Base-by-base conservation (phyloP, 2,888 invertebrate species). In the Cacoxenus indagator region DNA sequence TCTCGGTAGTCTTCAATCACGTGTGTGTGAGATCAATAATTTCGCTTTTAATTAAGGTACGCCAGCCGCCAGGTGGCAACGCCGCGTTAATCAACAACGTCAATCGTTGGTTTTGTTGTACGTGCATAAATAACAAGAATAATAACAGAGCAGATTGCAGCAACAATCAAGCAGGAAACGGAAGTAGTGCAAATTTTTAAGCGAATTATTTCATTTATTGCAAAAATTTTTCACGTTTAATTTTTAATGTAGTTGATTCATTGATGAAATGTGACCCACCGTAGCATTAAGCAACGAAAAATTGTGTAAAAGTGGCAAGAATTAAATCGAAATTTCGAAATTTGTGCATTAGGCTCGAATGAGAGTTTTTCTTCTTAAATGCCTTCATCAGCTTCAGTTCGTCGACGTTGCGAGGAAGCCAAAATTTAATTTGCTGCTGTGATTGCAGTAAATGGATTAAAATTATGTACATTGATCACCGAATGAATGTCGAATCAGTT, bases 401-500 rank as follows among this genome's bases (percentile, higher is more conserved):
- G 11, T 70, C 67, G 67, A 64, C 27, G 66, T 59, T 22, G 59
- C 45, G 46, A 45, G 24, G 66, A 64, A 68, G 51, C 65, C 64
- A 70, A 62, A 69, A 27, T 74, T 82, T 81, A 82, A 74, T 81
- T 81, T 81, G 71, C 81, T 81, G 83, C 83, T 74, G 69, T 65
- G 46, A 68, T 79, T 73, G 83, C 83, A 83, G 81, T 85, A 84
- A 87, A 87, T 86, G 83, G 84, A 78, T 85, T 83, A 80, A 84
- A 85, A 85, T 77, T 85, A 87, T 87, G 87, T 81, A 87, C 85
- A 86, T 83, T 86, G 83, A 84, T 80, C 84, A 85, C 82, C 87
- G 87, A 87, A 87, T 87, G 87, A 87, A 87, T 87, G 87, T 87
- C 87, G 87, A 86, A 87, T 87, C 87, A 87, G 87, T 87, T 87